A percentile compares a stretch with the other conserved stretches of the same genome.
Conservation (phyloP, 1,140 invertebrate genomes). For the Ceratoteleas bidentatus region DNA sequence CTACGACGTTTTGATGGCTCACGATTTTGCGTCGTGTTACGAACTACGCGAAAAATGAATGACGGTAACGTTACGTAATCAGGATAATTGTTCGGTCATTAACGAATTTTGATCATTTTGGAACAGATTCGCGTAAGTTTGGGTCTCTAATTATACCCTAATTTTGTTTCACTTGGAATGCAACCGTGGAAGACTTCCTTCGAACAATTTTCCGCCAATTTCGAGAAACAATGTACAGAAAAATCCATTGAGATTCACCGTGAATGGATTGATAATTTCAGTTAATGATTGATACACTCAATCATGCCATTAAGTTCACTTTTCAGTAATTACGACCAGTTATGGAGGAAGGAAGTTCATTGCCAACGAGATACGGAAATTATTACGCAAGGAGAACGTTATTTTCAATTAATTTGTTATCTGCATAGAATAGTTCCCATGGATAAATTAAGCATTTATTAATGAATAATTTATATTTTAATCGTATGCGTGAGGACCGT, state of each 20-base stretch:
- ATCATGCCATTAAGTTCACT: conserved; percentile 43
- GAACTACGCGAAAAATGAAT: conserved; percentile 53
- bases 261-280: conserved; percentile 49
- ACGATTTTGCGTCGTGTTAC: conserved; percentile 58
- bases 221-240: not conserved
- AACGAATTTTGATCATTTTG: conserved; percentile 23
- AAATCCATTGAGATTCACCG: conserved; percentile 13
- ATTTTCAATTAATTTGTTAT: conserved; percentile 65
- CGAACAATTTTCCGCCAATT: not conserved
- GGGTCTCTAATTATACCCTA: no score
- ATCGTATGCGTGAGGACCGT: conserved; percentile 15
- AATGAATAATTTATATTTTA: conserved; percentile 53
- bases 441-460: conserved; percentile 41
- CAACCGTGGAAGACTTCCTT: no score
- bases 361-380: conserved; percentile 56
- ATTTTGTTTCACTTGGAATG: no score
- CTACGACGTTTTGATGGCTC: conserved; percentile 57
- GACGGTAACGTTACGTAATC: conserved; percentile 59
- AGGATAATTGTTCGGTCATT: conserved; percentile 28
- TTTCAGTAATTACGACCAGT: conserved; percentile 52
- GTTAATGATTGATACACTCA: conserved; percentile 47
- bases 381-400: conserved; percentile 59
- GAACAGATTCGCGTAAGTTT: not conserved
- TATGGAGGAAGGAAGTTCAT: conserved; percentile 56
- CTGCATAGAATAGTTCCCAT: conserved; percentile 55